Evolutionary conservation across 2,113 vertebrate genomes (phyloP).

Genomic region (Nyctereutes procyonoides): DNA sequence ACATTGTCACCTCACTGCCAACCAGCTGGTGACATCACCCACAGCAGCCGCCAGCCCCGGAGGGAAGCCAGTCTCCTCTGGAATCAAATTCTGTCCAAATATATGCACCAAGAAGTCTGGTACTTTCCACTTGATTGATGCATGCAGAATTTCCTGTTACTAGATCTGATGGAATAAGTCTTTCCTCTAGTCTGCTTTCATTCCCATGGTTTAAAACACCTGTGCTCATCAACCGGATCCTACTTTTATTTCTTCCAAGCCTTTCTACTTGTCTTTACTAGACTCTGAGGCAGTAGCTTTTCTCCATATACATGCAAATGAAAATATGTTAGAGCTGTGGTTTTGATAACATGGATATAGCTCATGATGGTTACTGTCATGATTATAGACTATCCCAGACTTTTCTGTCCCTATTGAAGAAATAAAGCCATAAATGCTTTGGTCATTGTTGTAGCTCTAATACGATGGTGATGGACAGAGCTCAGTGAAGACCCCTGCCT

Average conservation of each 20-base stretch:
- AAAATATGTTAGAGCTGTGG: rapidly evolving
- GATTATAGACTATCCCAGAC: no score
- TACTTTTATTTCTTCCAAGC: not conserved
- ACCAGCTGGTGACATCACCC: not conserved
- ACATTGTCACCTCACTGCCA: not conserved
- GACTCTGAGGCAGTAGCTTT: not conserved
- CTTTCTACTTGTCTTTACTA: not conserved
- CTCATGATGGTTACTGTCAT: no score
- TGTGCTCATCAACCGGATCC: not conserved
- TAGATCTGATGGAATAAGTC: not conserved
- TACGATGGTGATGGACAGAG: not conserved
- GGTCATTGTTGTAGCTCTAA: not conserved
- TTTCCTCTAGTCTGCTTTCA: not conserved
- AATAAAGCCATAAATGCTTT: not conserved
- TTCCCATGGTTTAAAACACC: not conserved
- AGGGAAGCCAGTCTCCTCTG: not conserved
- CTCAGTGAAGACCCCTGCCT: not conserved
- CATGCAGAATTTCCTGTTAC: not conserved
- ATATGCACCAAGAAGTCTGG: not conserved
- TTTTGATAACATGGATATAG: not conserved
- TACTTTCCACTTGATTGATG: not conserved
- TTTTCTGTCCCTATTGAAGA: not conserved
- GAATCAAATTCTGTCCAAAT: not conserved
- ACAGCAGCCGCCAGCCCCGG: rapidly evolving
- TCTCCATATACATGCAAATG: not conserved